Evolutionary conservation across 2,113 vertebrate genomes (phyloP), one percentile per base, ranked within the genome.

Genomic region (Trogon melanurus): DNA sequence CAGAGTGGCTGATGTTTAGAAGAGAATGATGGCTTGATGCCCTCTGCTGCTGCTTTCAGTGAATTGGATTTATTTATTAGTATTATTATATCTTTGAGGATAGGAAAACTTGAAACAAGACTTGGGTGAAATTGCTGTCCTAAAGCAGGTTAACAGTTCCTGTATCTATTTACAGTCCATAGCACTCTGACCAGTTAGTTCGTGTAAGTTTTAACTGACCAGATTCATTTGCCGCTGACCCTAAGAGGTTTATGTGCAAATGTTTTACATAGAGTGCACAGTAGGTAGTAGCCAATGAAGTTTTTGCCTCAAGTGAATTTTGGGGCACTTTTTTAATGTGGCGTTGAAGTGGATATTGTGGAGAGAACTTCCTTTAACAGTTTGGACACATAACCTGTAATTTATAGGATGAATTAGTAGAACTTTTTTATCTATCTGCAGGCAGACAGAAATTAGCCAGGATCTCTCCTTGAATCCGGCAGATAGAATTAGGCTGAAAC

Each of bases 41-140:
- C 81, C 62, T 91, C 94, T 92, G 76, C 70, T 95, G 87, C 78
- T 96, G 16, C 29, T 70, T 73, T 61, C 32, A 41, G 34, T 92
- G 78, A 93, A 87, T 9, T 89, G 60, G 32, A 41, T 54, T 36
- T 27, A 1, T 12, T 48, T n/a, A 4, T 32, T 57, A 4, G 4
- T 25, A 1, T 75, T 53, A 13, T 41, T 41, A 13, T 41, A 41
- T 18, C 48, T 70, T 48, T 30, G 50, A 81, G 47, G 8, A 36
- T 58, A 13, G 16, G 18, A 84, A 86, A 85, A 48, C n/a, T 36
- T 60, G 48, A 56, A 93, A 29, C 9, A 48, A 62, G 38, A 29
- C n/a, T 84, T 5, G 11, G 15, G 14, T 70, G 32, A 41, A 29
- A 48, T 64, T 72, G 41, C 54, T 48, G 15, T 34, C 38, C 14